Percentiles rank a stretch among this genome's conserved stretches.
Conservation (phyloP, 2,888 invertebrate species). For the Danaus chrysippus region DNA sequence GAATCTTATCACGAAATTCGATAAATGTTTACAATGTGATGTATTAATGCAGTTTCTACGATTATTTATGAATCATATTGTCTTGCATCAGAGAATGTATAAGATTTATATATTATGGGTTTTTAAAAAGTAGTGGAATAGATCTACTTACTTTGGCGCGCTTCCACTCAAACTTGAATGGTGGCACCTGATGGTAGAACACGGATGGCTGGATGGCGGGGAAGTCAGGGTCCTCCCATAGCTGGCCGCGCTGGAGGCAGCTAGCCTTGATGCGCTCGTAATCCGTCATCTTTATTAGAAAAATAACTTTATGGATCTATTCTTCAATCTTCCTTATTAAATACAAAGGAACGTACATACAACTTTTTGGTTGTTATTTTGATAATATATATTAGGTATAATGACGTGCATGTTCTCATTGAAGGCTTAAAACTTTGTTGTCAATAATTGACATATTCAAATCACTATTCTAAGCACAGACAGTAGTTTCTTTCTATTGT, state of each 20-base stretch:
- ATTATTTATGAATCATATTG: no score
- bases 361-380: no score
- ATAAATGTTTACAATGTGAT: no score
- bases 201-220: conserved; percentile 93
- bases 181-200: conserved; percentile 96
- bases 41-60: no score
- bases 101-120: neutral
- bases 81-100: no score
- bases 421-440: conserved; percentile 1
- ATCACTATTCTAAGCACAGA: conserved; percentile 15
- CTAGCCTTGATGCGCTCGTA: conserved; percentile 90
- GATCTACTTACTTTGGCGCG: conserved; percentile 83
- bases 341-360: no score
- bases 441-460: conserved; percentile 9
- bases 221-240: conserved; percentile 96
- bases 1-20: no score
- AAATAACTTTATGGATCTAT: neutral
- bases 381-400: no score
- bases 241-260: conserved; percentile 87
- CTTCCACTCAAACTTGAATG: conserved; percentile 95
- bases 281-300: conserved; percentile 80
- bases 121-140: neutral
- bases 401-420: no score
- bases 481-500: conserved; percentile 38
- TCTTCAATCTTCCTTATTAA: neutral